Conservation (phyloP, 2,113 vertebrate species). For the Dipodomys stephensi region DNA sequence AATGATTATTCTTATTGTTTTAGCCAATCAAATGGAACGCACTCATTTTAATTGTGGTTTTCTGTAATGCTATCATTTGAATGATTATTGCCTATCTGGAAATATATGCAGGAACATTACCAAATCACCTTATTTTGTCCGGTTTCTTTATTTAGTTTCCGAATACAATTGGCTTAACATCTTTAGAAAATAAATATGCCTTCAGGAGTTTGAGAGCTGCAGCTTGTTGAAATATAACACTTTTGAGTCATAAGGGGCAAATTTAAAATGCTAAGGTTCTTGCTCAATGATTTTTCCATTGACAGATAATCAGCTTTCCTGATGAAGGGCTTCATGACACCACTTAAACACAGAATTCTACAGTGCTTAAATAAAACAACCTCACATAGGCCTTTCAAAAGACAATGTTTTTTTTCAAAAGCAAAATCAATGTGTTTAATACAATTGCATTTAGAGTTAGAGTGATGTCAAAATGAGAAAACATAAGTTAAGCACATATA, state of each 20-base stretch:
- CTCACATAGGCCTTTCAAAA: constrained; percentile 38
- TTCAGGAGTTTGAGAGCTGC: constrained; percentile 31
- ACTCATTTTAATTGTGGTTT: constrained; percentile 56
- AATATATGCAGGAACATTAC: constrained; percentile 8
- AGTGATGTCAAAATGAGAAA: not conserved
- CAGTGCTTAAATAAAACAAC: not conserved
- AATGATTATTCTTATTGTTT: constrained; percentile 61
- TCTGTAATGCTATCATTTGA: constrained; percentile 34
- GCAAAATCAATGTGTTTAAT: not conserved
- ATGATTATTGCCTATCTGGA: constrained; percentile 53
- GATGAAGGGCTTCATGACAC: not conserved
- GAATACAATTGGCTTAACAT: constrained; percentile 40
- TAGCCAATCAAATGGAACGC: constrained; percentile 64
- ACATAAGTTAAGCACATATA: not conserved
- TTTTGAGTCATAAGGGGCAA: not conserved
- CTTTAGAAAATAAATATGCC: constrained; percentile 45
- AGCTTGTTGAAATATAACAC: constrained; percentile 56
- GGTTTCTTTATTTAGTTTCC: constrained; percentile 46
- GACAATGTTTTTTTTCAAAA: not conserved
- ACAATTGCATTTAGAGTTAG: not conserved
- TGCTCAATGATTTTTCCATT: constrained; percentile 32
- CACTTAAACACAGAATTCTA: not conserved
- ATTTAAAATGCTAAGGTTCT: constrained; percentile 19
- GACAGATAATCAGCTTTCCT: constrained; percentile 25
- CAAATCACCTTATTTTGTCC: constrained; percentile 8